Percentiles rank a stretch among this genome's conserved stretches.
Conservation (phyloP, 2,113 vertebrate species). For the Riparia riparia region DNA sequence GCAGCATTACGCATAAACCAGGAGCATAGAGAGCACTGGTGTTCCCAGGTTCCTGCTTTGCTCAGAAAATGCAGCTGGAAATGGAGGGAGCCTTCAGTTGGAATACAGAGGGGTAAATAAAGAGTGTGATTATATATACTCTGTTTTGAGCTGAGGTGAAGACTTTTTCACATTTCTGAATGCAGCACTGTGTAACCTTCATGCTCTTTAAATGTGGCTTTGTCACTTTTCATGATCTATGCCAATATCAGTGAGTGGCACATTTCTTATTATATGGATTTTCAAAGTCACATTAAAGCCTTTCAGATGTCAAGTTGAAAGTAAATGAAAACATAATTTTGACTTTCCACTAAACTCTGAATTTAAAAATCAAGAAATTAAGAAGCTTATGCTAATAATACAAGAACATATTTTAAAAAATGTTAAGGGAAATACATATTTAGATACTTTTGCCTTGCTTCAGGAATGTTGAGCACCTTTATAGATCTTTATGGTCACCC, state of each 20-base stretch:
- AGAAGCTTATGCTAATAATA: background rate
- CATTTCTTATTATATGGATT: background rate
- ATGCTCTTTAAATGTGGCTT: background rate
- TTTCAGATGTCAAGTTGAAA: slow-evolving; percentile 1
- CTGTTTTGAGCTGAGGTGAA: background rate
- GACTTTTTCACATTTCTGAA: background rate
- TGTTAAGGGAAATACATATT: background rate
- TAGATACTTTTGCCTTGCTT: background rate
- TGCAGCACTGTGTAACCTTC: background rate
- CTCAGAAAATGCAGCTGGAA: background rate
- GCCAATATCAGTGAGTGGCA: fast-evolving
- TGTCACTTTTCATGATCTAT: background rate
- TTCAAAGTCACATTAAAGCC: background rate
- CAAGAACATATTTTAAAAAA: background rate
- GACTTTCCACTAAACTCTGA: background rate
- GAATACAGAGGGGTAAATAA: background rate
- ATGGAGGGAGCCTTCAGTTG: background rate
- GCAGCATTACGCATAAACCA: background rate
- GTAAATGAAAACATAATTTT: background rate
- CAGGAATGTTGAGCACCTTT: background rate
- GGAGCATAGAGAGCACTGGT: background rate
- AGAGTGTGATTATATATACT: background rate
- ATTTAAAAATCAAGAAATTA: background rate
- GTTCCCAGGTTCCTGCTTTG: background rate
- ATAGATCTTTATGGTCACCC: background rate